phyloP scores from a whole-genome alignment of 2,113 vertebrate species.

The Vulpes lagopus region DNA sequence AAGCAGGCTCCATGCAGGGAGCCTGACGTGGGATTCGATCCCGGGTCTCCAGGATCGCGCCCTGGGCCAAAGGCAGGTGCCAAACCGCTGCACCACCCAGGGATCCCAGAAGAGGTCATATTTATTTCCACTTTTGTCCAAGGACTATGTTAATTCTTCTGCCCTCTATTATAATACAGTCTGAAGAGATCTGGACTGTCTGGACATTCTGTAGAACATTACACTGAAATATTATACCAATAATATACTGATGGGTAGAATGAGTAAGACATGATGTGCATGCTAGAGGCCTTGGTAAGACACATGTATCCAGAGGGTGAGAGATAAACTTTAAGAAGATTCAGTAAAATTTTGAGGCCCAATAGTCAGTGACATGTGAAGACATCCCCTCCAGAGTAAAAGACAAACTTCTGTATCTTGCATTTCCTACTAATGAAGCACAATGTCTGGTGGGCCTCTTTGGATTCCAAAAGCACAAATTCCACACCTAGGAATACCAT shows the following conservation, averaged over 20 bases:
- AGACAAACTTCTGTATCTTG: not conserved
- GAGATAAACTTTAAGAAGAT: not conserved
- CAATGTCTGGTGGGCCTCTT: not conserved
- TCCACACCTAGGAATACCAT: not conserved
- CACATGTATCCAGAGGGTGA: not conserved
- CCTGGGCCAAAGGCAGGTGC: too few relatives aligned
- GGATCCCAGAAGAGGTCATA: too few relatives aligned
- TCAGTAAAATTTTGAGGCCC: not conserved
- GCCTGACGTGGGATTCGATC: too few relatives aligned
- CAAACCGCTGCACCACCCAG: too few relatives aligned
- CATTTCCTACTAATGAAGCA: not conserved
- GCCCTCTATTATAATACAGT: not conserved
- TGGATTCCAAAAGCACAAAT: slow-evolving; percentile 36
- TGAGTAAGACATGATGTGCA: not conserved
- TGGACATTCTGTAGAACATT: not conserved
- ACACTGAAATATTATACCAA: not conserved
- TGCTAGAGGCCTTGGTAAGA: not conserved
- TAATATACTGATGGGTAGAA: not conserved
- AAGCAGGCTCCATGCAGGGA: too few relatives aligned
- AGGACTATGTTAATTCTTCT: not conserved
- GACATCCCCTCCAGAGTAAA: not conserved
- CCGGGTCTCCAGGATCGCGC: too few relatives aligned
- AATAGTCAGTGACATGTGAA: not conserved
- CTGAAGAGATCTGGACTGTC: not conserved
- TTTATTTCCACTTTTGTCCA: slow-evolving; percentile 38